phyloP scores from a whole-genome alignment of 2,797 vertebrate species.

The Acestrorhynchus altus region DNA sequence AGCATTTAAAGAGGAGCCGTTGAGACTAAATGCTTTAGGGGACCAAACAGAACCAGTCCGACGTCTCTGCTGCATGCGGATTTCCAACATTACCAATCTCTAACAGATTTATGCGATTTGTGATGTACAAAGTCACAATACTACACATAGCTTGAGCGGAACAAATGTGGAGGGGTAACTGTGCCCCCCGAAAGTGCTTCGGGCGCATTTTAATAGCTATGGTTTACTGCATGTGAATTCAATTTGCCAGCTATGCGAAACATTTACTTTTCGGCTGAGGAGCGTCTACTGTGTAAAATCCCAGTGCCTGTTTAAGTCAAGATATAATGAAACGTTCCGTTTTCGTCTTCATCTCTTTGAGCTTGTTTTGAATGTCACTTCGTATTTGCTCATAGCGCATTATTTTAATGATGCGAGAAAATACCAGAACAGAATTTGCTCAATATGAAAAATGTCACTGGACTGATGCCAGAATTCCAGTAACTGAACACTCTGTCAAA shows the following conservation, averaged over 20 bases:
- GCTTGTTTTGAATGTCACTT: slow-evolving; percentile 55
- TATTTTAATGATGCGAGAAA: slow-evolving; percentile 13
- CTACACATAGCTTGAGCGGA: slow-evolving; percentile 57
- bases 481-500: background rate
- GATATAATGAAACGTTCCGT: slow-evolving; percentile 46
- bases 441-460: background rate
- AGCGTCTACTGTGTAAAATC: slow-evolving; percentile 52
- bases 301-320: slow-evolving; percentile 41
- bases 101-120: slow-evolving; percentile 45
- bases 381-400: slow-evolving; percentile 34
- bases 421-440: background rate
- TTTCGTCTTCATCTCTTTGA: slow-evolving; percentile 51
- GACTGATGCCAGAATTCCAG: no score
- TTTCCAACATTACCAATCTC: slow-evolving; percentile 59
- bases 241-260: slow-evolving; percentile 58
- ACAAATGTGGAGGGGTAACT: slow-evolving; percentile 57
- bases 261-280: slow-evolving; percentile 42
- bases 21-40: slow-evolving; percentile 55
- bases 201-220: slow-evolving; percentile 61
- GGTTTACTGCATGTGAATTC: slow-evolving; percentile 56
- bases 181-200: slow-evolving; percentile 48
- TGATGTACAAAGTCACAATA: slow-evolving; percentile 61
- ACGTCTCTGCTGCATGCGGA: slow-evolving; percentile 62
- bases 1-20: slow-evolving; percentile 56
- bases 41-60: slow-evolving; percentile 44